Evolutionary conservation across 2,797 vertebrate species (phyloP), one percentile per base, ranked within the genome.

Genomic region (Toxotes lorentzi): DNA sequence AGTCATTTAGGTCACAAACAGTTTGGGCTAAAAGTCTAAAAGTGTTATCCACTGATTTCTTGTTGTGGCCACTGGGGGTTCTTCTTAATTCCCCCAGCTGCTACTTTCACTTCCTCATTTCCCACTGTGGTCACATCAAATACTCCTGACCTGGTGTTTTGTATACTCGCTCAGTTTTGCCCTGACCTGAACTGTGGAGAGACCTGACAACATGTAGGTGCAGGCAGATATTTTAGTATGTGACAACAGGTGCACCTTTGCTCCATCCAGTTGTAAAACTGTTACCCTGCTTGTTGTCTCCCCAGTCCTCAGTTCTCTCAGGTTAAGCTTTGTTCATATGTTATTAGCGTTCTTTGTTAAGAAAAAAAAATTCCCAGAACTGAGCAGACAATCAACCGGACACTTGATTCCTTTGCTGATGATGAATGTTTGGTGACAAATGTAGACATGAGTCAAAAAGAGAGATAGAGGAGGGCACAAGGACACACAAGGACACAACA

Each of bases 211-310:
- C 73, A 89, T 78, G 78, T 73, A 79, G 84, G 83, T 70, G 61
- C 53, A 78, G 66, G 67, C 54, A 68, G 38, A 71, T 57, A 80
- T 71, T 51, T 60, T 50, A 38, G 21, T 60, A 56, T 50, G 59
- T 73, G 67, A 79, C 76, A 91, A 91, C 89, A 93, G 92, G 87
- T 91, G 91, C 89, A 90, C 82, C 80, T 83, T 86, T 92, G 86
- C 87, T 87, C 71, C 84, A 83, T 92, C 82, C 73, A 82, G 79
- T 73, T 86, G 76, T 68, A 72, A 84, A 90, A 77, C 89, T 89
- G 89, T 83, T 88, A 86, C 75, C 45, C 79, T 76, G 71, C 78
- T 83, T 79, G 82, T 67, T 83, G 64, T 82, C 79, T 85, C 70
- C 51, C 66, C 50, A 45, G 40, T 34, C 24, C 34, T 70, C 34